Percentiles rank a stretch among this genome's conserved stretches.
Conservation (phyloP, 2,888 invertebrate genomes). For the Drosophila stalkeri region DNA sequence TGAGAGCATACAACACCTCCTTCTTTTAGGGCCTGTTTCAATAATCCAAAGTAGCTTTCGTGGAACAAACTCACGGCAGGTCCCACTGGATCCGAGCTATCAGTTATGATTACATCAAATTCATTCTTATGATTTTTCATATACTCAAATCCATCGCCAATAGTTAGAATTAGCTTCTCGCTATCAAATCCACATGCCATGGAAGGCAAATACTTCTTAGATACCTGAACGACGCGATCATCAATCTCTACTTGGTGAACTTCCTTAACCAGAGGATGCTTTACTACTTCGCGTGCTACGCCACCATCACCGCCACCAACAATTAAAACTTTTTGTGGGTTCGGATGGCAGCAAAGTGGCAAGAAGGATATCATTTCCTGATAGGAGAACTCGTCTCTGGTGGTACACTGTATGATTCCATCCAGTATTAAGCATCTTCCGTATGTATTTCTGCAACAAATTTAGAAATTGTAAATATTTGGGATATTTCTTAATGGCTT, state of each 20-base stretch:
- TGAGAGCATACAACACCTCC: conserved; percentile 98
- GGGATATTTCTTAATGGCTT: too few relatives aligned
- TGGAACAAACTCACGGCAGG: conserved; percentile 88
- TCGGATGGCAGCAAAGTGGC: conserved; percentile 95
- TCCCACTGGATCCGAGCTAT: conserved; percentile 98
- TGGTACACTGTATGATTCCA: conserved; percentile 98
- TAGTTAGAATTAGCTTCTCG: conserved; percentile 92
- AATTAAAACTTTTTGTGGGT: conserved; percentile 95
- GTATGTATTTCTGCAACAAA: conserved; percentile 85
- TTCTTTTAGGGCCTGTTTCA: conserved; percentile 93
- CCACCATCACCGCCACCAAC: conserved; percentile 99
- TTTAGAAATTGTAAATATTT: neutral
- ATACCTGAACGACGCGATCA: conserved; percentile 94
- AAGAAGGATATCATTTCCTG: conserved; percentile 99
- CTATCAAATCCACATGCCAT: conserved; percentile 95
- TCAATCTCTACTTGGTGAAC: conserved; percentile 98
- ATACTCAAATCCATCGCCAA: conserved; percentile 98
- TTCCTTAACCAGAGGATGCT: conserved; percentile 94
- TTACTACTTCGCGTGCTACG: conserved; percentile 96
- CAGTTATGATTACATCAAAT: conserved; percentile 99
- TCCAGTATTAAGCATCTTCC: conserved; percentile 96
- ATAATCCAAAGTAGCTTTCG: conserved; percentile 92
- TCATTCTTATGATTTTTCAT: conserved; percentile 93
- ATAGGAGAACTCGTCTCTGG: conserved; percentile 98
- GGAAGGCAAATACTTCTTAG: conserved; percentile 94